A percentile compares a stretch with the other conserved stretches of the same genome.
Evolutionary conservation across 2,797 vertebrate genomes (phyloP).

Genomic region (Staurois parvus): DNA sequence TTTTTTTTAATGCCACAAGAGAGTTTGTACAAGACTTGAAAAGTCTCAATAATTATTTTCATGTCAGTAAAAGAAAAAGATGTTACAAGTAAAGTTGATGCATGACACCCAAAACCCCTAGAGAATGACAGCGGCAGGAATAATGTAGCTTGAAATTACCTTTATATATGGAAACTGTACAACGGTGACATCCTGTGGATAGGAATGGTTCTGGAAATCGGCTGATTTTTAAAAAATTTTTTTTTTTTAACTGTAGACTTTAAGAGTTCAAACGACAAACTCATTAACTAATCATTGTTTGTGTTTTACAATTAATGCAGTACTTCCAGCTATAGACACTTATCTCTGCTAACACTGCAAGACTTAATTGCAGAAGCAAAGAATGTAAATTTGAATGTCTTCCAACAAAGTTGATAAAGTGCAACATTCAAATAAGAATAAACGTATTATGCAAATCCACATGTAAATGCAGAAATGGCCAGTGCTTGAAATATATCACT

Average conservation of each 20-base stretch:
- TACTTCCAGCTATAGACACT: conserved; percentile 49
- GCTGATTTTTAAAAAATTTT: background rate
- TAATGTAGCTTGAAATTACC: conserved; percentile 23
- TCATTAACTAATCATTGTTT: conserved; percentile 52
- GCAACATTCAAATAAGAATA: conserved; percentile 29
- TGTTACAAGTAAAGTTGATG: conserved; percentile 46
- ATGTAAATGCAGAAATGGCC: conserved; percentile 18
- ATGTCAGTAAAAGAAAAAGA: conserved; percentile 53
- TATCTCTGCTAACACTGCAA: conserved; percentile 48
- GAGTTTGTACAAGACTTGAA: conserved; percentile 44
- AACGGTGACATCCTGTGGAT: conserved; percentile 61
- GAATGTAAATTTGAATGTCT: conserved; percentile 33
- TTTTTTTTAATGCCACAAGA: conserved; percentile 51
- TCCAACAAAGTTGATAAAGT: conserved; percentile 18
- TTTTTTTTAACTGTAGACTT: conserved; percentile 20
- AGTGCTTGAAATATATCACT: background rate
- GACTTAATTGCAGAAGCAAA: conserved; percentile 38
- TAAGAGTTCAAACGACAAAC: conserved; percentile 51
- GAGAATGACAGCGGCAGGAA: conserved; percentile 6
- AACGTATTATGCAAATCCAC: conserved; percentile 17
- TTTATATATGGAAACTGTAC: conserved; percentile 41
- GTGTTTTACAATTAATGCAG: conserved; percentile 50
- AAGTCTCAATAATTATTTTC: conserved; percentile 59
- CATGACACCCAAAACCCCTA: conserved; percentile 39
- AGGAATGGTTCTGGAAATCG: background rate